These are phyloP conservation scores for Gavia stellata DNA, from an alignment of 2,113 vertebrate species.

Conservation along the genomic window DNA sequence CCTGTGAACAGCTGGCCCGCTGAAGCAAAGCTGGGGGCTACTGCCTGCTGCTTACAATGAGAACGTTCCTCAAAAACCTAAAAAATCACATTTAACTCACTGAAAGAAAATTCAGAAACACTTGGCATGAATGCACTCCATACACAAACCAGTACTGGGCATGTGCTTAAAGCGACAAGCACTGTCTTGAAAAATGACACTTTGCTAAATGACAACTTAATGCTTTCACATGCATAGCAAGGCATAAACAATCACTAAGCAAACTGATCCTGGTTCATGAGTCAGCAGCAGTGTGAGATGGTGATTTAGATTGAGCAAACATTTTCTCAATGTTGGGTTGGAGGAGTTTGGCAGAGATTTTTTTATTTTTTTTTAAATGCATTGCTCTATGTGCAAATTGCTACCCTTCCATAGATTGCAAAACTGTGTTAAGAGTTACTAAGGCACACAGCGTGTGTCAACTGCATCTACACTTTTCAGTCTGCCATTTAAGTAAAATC, in stretches of 20 bases:
- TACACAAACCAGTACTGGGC: not conserved
- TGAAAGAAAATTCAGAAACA: not conserved
- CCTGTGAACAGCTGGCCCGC: slow-evolving; percentile 30
- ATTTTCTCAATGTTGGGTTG: not conserved
- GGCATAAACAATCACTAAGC: not conserved
- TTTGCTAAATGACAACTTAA: not conserved
- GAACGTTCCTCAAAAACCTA: not conserved
- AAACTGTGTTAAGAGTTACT: not conserved
- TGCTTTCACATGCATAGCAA: not conserved
- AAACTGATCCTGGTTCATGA: not conserved
- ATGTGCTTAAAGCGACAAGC: not conserved
- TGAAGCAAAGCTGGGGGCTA: slow-evolving; percentile 4
- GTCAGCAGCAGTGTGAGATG: not conserved
- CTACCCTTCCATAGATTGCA: not conserved
- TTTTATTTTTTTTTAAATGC: not conserved
- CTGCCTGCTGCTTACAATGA: not conserved
- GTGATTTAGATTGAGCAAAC: not conserved
- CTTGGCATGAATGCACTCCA: not conserved
- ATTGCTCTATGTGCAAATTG: not conserved
- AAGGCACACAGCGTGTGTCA: not conserved
- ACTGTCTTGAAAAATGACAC: not conserved
- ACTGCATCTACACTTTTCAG: not conserved
- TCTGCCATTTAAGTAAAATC: not conserved
- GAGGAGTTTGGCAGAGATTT: not conserved
- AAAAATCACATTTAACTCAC: not conserved